Base-by-base conservation (phyloP, 23 tunicate genomes). In the Halocynthia aurantium region DNA sequence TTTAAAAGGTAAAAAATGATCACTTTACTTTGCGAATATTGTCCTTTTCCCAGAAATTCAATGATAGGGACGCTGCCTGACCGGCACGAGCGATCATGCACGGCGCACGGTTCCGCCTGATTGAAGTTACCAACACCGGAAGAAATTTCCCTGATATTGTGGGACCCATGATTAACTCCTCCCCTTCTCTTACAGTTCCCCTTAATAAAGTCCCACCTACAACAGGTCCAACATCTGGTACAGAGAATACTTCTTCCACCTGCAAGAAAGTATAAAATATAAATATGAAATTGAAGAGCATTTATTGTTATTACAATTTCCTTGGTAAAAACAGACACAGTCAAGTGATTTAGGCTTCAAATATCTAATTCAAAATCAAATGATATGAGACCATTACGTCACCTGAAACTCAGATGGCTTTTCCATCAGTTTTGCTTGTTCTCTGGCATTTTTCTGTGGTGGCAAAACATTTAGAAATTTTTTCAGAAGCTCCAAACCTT, bases 221-320 rank as follows among this genome's bases (percentile, higher is more conserved):
- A n/a, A 96, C 99, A 7, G 93, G 81, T 10, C 99, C 99, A 50
- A 96, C 96, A 55, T 92, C 99, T 52, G 93, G 93, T 7, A 90
- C 96, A 60, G 88, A 56, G 82, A 71, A 96, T 6, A 85, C 80
- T 73, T 96, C 95, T 50, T 96, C 99, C 8, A 96, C 87, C 91
- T 85, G 73, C 31, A 73, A 19, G 40, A 76, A 76, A 51, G 51
- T 68, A 31, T 31, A 31, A 4, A 31, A 31, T 31, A 31, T 31
- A 31, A 31, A 31, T 4, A 31, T 31, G 44, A 31, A 31, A 31
- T 0, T 31, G 44, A 31, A 31, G 44, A 31, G 44, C 44, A 31
- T 31, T 31, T 31, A 31, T 31, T 31, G 44, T 31, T 31, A 31
- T 1, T 31, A 31, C 44, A 58, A 58, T 0, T 31, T 4, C 44